phyloP scores from a whole-genome alignment of 2,888 invertebrate genomes.

The Caenorhabditis japonica region DNA sequence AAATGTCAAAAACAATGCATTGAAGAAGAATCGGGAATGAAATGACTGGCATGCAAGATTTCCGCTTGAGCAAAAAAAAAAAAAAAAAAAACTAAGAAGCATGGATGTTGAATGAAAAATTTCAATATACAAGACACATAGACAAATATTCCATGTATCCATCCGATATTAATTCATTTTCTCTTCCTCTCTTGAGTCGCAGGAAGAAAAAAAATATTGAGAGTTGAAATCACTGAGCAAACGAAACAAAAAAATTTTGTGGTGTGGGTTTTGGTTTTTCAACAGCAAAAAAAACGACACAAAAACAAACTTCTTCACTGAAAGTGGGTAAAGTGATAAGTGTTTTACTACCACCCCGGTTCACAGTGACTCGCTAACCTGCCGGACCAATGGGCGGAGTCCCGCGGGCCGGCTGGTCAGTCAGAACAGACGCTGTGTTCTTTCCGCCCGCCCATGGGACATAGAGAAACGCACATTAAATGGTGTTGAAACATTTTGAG shows the following conservation, averaged over 20 bases:
- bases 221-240: conserved; percentile 8
- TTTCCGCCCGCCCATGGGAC: conserved; percentile 39
- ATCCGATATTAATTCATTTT: conserved; percentile 22
- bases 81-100: not conserved
- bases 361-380: conserved; percentile 50
- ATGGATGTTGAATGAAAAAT: conserved; percentile 24
- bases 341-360: conserved; percentile 23
- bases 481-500: conserved; percentile 56
- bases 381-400: conserved; percentile 30
- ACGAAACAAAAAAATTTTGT: not conserved
- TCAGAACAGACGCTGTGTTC: conserved; percentile 21
- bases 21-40: conserved; percentile 29
- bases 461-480: no score
- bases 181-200: conserved; percentile 4
- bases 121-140: conserved; percentile 26
- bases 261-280: no score
- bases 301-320: not conserved
- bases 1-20: conserved; percentile 18
- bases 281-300: no score
- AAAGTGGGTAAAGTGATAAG: conserved; percentile 15
- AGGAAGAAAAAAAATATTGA: not conserved
- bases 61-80: conserved; percentile 48
- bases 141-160: conserved; percentile 30
- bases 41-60: conserved; percentile 50
- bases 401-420: conserved; percentile 31